phyloP scores from a whole-genome alignment of 2,888 invertebrate genomes.

The Leucozona laternaria region DNA sequence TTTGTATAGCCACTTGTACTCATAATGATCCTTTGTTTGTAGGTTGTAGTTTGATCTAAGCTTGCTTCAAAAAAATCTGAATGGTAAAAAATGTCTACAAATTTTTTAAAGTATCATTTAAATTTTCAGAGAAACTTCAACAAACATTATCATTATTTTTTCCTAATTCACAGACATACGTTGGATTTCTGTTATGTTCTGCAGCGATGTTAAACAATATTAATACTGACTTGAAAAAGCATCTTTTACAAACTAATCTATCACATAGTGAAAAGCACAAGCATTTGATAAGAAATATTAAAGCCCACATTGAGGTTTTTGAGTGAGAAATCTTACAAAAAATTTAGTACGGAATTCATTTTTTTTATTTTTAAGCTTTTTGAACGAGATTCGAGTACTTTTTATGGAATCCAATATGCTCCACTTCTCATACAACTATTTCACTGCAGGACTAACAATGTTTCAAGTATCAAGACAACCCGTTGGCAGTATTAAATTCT shows the following conservation, averaged over 20 bases:
- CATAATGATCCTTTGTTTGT: too few species aligned
- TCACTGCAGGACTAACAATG: constrained; percentile 51
- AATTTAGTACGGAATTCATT: neutral
- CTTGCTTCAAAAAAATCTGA: too few species aligned
- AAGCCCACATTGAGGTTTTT: constrained; percentile 40
- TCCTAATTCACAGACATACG: constrained; percentile 37
- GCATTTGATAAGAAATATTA: constrained; percentile 13
- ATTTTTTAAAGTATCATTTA: too few species aligned
- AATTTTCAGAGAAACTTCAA: too few species aligned
- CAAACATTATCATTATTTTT: neutral
- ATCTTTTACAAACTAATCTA: neutral
- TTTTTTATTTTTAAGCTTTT: constrained; percentile 8
- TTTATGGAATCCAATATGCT: constrained; percentile 39
- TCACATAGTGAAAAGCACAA: constrained; percentile 1
- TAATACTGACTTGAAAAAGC: constrained; percentile 19
- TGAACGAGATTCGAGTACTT: constrained; percentile 40
- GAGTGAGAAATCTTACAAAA: constrained; percentile 14
- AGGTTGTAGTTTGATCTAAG: too few species aligned
- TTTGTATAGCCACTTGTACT: too few species aligned
- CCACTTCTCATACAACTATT: constrained; percentile 52
- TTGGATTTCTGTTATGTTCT: constrained; percentile 40
- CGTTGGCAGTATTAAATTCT: constrained; percentile 40
- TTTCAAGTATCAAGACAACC: constrained; percentile 51
- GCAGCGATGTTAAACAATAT: constrained; percentile 47
- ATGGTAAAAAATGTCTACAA: too few species aligned